These are phyloP conservation scores for Cephus spinipes DNA, from an alignment of 2,888 invertebrate genomes.

Conservation along the genomic window DNA sequence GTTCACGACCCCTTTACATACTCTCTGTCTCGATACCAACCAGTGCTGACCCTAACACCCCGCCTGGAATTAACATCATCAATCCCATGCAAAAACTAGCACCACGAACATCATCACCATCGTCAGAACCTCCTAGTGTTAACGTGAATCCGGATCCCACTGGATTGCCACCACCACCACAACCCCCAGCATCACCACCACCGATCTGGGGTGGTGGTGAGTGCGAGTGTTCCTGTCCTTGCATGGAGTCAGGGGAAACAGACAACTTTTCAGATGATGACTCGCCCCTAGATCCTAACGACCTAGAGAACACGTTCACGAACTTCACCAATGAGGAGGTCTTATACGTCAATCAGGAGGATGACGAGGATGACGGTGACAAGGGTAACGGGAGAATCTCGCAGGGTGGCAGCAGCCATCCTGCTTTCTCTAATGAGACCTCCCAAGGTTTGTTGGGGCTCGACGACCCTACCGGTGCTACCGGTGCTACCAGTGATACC, in stretches of 20 bases:
- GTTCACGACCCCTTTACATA: constrained; percentile 79
- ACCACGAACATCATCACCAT: constrained; percentile 3
- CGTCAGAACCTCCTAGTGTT: constrained; percentile 14
- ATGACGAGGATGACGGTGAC: background rate
- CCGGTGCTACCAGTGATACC: constrained; percentile 23
- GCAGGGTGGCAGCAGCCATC: background rate
- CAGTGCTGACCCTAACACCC: constrained; percentile 64
- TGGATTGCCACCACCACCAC: constrained; percentile 48
- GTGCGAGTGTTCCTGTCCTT: constrained; percentile 81
- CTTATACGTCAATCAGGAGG: background rate
- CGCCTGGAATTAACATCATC: constrained; percentile 71
- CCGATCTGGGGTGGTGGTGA: constrained; percentile 74
- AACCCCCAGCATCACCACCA: constrained; percentile 51
- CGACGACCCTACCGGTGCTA: constrained; percentile 26
- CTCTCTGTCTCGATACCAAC: constrained; percentile 85
- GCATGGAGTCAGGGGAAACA: constrained; percentile 69
- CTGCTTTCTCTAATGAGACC: constrained; percentile 26
- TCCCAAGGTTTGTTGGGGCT: constrained; percentile 32
- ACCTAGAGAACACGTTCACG: background rate
- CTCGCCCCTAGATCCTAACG: no score
- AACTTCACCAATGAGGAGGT: background rate
- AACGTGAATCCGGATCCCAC: constrained; percentile 13
- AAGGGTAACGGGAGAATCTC: background rate
- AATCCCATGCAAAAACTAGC: constrained; percentile 65
- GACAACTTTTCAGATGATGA: constrained; percentile 43